phyloP scores from a whole-genome alignment of 1,140 invertebrate species.

The Physella acuta region DNA sequence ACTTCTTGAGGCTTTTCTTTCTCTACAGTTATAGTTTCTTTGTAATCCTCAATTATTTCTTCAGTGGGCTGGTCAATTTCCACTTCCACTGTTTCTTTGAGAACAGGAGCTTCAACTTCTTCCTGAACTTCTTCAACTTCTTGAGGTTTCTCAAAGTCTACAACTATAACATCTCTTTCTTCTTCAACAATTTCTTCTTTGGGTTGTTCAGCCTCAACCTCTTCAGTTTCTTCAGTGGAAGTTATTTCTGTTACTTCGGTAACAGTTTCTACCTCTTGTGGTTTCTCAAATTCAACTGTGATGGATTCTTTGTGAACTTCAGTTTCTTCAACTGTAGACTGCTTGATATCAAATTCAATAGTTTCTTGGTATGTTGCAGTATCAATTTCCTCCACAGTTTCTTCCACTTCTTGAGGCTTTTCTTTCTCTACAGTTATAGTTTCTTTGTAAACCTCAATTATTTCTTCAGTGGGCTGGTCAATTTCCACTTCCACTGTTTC shows the following conservation, averaged over 20 bases:
- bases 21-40: constrained; percentile 27
- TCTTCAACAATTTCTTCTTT: constrained; percentile 31
- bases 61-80: constrained; percentile 20
- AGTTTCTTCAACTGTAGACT: constrained; percentile 24
- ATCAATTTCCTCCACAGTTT: constrained; percentile 23
- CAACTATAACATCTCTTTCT: constrained; percentile 22
- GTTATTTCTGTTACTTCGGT: constrained; percentile 23
- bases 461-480: constrained; percentile 32
- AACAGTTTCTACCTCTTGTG: constrained; percentile 28
- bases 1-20: constrained; percentile 25
- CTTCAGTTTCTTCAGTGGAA: constrained; percentile 16
- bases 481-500: constrained; percentile 25
- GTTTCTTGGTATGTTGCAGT: constrained; percentile 24
- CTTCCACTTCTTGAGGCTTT: constrained; percentile 24
- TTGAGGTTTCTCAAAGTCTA: constrained; percentile 26
- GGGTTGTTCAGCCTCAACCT: constrained; percentile 27
- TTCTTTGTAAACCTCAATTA: constrained; percentile 31
- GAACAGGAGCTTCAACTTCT: constrained; percentile 7
- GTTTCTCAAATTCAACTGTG: constrained; percentile 14
- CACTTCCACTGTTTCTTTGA: constrained; percentile 22
- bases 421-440: constrained; percentile 27
- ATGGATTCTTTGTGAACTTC: neutral
- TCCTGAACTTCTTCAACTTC: constrained; percentile 24
- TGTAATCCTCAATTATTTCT: constrained; percentile 26
- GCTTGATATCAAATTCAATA: constrained; percentile 24